phyloP scores from a whole-genome alignment of 2,888 invertebrate species.

The Diogma glabrata region DNA sequence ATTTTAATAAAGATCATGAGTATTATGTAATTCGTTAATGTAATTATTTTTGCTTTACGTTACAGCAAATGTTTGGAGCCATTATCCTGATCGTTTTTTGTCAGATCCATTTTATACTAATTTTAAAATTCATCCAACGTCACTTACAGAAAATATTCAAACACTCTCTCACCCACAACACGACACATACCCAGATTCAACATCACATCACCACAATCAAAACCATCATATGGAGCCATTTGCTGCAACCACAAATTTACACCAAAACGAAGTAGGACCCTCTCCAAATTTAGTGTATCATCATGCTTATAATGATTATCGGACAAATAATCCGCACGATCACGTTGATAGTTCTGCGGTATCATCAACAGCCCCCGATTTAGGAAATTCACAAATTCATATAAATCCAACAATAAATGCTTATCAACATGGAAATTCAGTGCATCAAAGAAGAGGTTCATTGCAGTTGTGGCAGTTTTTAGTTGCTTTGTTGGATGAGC shows the following conservation, averaged over 20 bases:
- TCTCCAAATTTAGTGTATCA: neutral
- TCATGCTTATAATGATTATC: conserved; percentile 1
- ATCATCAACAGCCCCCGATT: conserved; percentile 9
- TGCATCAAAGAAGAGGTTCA: conserved; percentile 62
- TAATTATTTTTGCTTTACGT: too few species aligned
- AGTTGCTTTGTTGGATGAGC: conserved; percentile 65
- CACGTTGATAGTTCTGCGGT: conserved; percentile 4
- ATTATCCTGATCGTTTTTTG: conserved; percentile 9
- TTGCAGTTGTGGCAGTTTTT: conserved; percentile 93
- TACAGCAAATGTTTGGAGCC: conserved; percentile 8
- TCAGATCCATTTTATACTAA: conserved; percentile 7
- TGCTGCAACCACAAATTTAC: neutral
- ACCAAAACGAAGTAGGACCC: neutral
- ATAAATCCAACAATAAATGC: neutral
- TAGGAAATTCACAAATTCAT: neutral
- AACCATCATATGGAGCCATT: neutral
- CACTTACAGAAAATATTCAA: neutral
- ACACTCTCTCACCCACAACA: conserved; percentile 21
- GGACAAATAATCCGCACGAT: conserved; percentile 2
- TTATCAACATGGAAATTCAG: conserved; percentile 23
- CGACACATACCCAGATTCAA: conserved; percentile 19
- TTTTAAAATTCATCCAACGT: conserved; percentile 1
- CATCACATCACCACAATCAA: conserved; percentile 13
- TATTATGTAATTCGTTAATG: too few species aligned
- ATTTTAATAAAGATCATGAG: too few species aligned